Base-by-base conservation (phyloP, 2,113 vertebrate species). In the Pogonocichla stellata region DNA sequence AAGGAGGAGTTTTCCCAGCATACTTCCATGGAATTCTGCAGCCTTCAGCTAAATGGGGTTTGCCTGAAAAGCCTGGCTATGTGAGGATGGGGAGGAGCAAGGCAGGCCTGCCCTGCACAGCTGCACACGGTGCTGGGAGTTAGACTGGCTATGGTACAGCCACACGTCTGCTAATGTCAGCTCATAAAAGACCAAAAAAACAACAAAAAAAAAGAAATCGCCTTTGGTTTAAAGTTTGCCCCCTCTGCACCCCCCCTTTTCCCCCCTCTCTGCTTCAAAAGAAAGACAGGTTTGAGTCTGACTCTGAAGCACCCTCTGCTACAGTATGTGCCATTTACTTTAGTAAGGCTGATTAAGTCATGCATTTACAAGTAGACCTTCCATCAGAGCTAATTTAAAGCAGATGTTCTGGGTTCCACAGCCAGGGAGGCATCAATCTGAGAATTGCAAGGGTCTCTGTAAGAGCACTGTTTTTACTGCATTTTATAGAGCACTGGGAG, bases 361-460 rank as follows among this genome's bases (percentile, higher is more conserved):
- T 98, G 97, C 97, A 98, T 98, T 98, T 98, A 97, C 95, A 98
- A 98, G 97, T 97, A 98, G 97, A 96, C 97, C 96, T 98, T 97
- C 97, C 96, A 97, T 97, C 95, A 96, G 83, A 92, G 86, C 92
- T 98, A 98, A 98, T 97, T 97, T 88, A 94, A 98, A 98, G 97
- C 98, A 98, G 97, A 98, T 98, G 98, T 97, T 90, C 73, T 83
- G 94, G 94, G 89, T 95, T 97, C 95, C 97, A 96, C 92, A 97
- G 97, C 96, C 96, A 97, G 92, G 95, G 96, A 96, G 92, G 94
- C 84, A 94, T 98, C 95, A 45, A 86, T 83, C 48, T 92, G 92
- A 95, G 84, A 92, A 88, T 12, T 61, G 51, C 81, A 91, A 96
- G 83, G 94, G 95, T 95, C 94, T 89, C 92, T 93, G 89, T 93